Conservation (phyloP, 2,888 invertebrate species). For the Leptinotarsa peninsularis region DNA sequence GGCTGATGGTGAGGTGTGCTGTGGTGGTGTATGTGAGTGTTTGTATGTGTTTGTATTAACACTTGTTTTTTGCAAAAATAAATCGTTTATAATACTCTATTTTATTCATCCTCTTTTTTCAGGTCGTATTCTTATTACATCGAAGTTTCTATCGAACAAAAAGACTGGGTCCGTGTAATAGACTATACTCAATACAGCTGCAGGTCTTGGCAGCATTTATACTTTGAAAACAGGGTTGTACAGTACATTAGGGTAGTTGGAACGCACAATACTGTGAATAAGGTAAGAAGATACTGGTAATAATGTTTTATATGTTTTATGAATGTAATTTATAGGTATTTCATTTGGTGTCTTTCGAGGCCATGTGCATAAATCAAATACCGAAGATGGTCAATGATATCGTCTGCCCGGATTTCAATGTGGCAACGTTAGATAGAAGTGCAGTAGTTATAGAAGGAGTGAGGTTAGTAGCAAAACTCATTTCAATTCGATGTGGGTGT, state of each 20-base stretch:
- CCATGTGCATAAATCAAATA: slow-evolving; percentile 82
- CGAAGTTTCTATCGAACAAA: slow-evolving; percentile 94
- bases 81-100: not conserved
- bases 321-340: slow-evolving; percentile 74
- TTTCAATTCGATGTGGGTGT: not conserved
- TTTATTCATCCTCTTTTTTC: slow-evolving; percentile 46
- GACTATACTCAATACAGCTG: slow-evolving; percentile 94
- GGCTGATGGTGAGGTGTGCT: too few species aligned
- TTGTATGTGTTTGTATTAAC: too few species aligned
- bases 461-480: slow-evolving; percentile 65
- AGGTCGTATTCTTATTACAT: slow-evolving; percentile 91
- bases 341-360: slow-evolving; percentile 93
- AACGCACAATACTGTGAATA: slow-evolving; percentile 95
- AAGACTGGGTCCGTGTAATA: slow-evolving; percentile 93
- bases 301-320: not conserved
- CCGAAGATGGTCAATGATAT: slow-evolving; percentile 82
- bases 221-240: slow-evolving; percentile 90
- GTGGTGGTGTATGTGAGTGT: too few species aligned
- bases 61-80: too few species aligned
- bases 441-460: slow-evolving; percentile 98
- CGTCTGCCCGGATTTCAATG: slow-evolving; percentile 87
- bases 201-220: slow-evolving; percentile 96
- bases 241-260: slow-evolving; percentile 86
- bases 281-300: slow-evolving; percentile 68
- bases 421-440: slow-evolving; percentile 89